phyloP scores from a whole-genome alignment of 2,113 vertebrate species.

The Calypte anna region DNA sequence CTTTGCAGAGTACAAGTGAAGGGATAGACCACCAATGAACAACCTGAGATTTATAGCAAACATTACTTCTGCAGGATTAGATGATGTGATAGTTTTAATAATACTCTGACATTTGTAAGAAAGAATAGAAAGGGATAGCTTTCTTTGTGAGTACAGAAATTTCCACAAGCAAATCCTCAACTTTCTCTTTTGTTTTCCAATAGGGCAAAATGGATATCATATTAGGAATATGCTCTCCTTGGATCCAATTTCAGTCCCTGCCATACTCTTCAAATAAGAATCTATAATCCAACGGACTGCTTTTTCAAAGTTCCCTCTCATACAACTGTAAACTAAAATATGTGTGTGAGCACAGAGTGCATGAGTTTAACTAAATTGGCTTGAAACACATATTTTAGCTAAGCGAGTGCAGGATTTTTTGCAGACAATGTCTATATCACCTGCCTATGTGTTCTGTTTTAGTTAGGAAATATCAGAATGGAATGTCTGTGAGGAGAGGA shows the following conservation, averaged over 20 bases:
- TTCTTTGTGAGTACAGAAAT: constrained; percentile 4
- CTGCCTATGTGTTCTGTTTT: constrained; percentile 52
- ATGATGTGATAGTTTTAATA: constrained; percentile 11
- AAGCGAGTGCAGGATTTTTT: constrained; percentile 33
- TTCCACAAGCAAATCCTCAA: not conserved
- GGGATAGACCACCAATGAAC: constrained; percentile 41
- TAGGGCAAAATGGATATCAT: constrained; percentile 45
- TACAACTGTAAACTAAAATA: constrained; percentile 60
- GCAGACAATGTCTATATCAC: constrained; percentile 59
- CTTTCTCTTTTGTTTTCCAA: constrained; percentile 31
- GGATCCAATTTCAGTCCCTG: constrained; percentile 15
- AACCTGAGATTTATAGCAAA: not conserved
- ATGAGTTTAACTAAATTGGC: constrained; percentile 39
- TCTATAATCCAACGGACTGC: not conserved
- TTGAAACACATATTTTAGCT: constrained; percentile 57
- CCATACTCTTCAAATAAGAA: constrained; percentile 30
- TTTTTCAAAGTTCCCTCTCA: constrained; percentile 9
- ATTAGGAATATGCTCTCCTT: constrained; percentile 50
- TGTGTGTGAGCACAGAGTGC: constrained; percentile 9
- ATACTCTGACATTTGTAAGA: constrained; percentile 9
- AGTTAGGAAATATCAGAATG: constrained; percentile 40
- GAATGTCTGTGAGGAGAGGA: constrained; percentile 40
- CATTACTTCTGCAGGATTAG: constrained; percentile 8
- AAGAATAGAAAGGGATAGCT: constrained; percentile 9
- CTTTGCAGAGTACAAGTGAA: not conserved